Evolutionary conservation across 1,140 invertebrate genomes (phyloP), one percentile per base, ranked within the genome.

Genomic region (Panulirus ornatus): DNA sequence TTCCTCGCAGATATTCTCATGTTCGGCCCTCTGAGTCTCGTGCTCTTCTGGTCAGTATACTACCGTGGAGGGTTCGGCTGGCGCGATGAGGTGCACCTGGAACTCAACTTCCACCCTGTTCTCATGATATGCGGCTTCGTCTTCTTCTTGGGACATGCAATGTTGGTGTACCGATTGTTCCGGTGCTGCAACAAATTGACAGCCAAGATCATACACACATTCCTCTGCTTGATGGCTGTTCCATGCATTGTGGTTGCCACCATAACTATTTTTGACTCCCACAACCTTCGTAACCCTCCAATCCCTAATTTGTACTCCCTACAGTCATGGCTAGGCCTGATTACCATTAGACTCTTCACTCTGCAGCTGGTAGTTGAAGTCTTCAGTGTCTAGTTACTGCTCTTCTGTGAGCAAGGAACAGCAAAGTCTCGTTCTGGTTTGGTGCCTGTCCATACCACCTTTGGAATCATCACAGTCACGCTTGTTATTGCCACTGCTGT

Each of bases 81-180:
- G 96, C 95, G 95, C 34, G 96, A 96, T 63, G 95, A 96, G 84
- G 95, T 95, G 0, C 94, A 94, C 76, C 95, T 95, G 92, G 96
- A 97, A 93, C 97, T 97, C 95, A 97, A 97, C 94, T 94, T 97
- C 58, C 97, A 97, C 94, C 97, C 97, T 0, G 96, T 97, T 2
- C 95, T 97, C 82, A 97, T 97, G 97, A 95, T 97, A 40, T 96
- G 95, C 70, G 97, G 97, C 38, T 97, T 97, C 93, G 95, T 97
- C 92, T 97, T 97, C 81, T 96, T 97, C 93, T 96, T 96, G 91
- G 97, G 97, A 93, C 97, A 97, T 93, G 97, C 97, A 1, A 96
- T 97, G 93, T 94, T 97, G 82, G 94, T 97, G 92, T 97, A 97
- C 94, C 95, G 97, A 58, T 95, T 97, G 92, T 97, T 96, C 94